phyloP scores from a whole-genome alignment of 1,140 invertebrate genomes.

The Campoletis sonorensis region DNA sequence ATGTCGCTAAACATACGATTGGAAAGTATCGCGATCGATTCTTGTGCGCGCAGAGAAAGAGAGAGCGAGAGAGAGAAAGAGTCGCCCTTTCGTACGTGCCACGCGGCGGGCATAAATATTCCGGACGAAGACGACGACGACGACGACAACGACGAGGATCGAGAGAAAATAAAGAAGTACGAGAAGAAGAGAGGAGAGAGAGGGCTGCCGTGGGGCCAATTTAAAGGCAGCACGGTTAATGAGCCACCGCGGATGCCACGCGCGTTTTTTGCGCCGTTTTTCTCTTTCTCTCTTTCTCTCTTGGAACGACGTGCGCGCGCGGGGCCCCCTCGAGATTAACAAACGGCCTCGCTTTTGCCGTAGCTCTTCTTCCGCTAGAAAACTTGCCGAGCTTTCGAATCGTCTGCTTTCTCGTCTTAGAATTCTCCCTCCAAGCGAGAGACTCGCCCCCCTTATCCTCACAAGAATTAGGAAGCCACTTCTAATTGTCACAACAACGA shows the following conservation, averaged over 20 bases:
- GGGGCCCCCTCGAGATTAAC: conserved; percentile 46
- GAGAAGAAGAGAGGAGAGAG: conserved; percentile 59
- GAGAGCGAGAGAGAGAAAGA: not conserved
- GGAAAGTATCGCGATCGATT: conserved; percentile 28
- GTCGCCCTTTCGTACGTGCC: conserved; percentile 31
- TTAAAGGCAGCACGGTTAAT: conserved; percentile 74
- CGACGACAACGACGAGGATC: conserved; percentile 20
- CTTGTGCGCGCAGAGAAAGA: not conserved
- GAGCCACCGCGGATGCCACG: conserved; percentile 62
- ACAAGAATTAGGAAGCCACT: conserved; percentile 46
- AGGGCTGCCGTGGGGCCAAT: conserved; percentile 69
- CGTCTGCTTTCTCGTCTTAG: conserved; percentile 5
- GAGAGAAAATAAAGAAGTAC: conserved; percentile 35
- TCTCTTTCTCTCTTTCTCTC: not conserved
- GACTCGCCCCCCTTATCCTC: conserved; percentile 21
- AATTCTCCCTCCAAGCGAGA: not conserved
- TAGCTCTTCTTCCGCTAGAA: conserved; percentile 23
- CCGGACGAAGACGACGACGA: conserved; percentile 33
- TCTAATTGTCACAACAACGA: conserved; percentile 47
- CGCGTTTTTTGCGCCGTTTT: conserved; percentile 52
- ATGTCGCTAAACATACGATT: conserved; percentile 23
- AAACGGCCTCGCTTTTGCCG: conserved; percentile 38
- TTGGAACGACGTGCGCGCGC: conserved; percentile 39
- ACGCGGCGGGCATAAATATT: conserved; percentile 53
- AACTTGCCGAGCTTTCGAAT: not conserved